These are phyloP conservation scores for Sebastes fasciatus DNA, from an alignment of 2,113 vertebrate species.

Conservation along the genomic window DNA sequence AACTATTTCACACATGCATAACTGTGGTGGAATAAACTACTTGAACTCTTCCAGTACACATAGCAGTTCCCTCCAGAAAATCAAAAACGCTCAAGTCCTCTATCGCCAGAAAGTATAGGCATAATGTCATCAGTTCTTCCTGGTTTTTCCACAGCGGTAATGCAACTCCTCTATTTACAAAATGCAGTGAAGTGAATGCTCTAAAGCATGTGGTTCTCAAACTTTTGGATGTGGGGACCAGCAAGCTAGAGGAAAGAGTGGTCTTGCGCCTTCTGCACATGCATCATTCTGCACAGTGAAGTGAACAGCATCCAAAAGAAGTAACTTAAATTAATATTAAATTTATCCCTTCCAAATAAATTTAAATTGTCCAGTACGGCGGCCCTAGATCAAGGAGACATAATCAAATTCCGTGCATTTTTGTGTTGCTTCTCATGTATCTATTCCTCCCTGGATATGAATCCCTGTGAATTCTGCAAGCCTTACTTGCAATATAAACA, in stretches of 20 bases:
- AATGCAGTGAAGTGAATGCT: background rate
- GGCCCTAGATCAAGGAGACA: background rate
- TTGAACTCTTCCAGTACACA: background rate
- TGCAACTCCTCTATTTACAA: background rate
- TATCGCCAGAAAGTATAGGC: background rate
- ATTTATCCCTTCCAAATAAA: background rate
- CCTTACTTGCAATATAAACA: background rate
- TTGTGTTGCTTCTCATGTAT: background rate
- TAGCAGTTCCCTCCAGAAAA: background rate
- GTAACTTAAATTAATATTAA: background rate
- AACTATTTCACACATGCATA: background rate
- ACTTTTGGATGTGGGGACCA: background rate
- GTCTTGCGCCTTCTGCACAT: too few species aligned
- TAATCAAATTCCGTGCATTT: background rate
- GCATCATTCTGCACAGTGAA: background rate
- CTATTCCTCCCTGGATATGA: too few species aligned
- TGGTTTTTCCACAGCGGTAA: background rate
- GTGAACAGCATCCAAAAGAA: background rate
- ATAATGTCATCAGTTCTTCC: background rate
- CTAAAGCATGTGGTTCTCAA: background rate
- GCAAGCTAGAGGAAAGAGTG: too few species aligned
- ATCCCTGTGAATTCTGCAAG: background rate
- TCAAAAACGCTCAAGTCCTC: background rate
- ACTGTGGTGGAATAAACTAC: background rate
- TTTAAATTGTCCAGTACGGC: background rate